Evolutionary conservation across 2,797 vertebrate species (phyloP).

Genomic region (Falco rusticolus): DNA sequence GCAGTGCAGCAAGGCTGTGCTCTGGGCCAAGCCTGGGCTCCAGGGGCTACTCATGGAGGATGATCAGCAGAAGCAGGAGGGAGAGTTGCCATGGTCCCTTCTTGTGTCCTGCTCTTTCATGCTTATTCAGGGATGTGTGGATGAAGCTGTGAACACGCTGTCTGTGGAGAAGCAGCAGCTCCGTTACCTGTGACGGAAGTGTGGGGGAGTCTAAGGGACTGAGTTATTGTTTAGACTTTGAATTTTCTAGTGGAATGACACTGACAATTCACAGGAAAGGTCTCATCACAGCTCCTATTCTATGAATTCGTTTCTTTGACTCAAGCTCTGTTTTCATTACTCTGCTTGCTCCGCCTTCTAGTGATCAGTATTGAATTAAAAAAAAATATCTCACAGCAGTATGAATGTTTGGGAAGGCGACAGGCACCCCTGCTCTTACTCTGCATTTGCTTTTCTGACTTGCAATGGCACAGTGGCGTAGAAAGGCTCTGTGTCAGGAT

Average conservation of each 20-base stretch:
- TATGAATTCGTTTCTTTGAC: not conserved
- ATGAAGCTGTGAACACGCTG: not conserved
- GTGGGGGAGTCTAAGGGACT: not conserved
- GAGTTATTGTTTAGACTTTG: not conserved
- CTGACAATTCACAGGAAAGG: not conserved
- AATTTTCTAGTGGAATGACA: not conserved
- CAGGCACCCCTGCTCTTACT: not conserved
- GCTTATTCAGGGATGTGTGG: not conserved
- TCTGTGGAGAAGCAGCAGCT: not conserved
- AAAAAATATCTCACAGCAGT: not conserved
- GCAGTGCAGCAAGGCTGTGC: not conserved
- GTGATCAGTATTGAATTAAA: not conserved
- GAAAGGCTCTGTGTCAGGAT: not conserved
- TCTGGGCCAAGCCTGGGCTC: not conserved
- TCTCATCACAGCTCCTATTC: not conserved
- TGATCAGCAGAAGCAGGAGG: not conserved
- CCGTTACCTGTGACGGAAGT: not conserved
- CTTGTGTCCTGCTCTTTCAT: not conserved
- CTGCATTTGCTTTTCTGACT: not conserved
- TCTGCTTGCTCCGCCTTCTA: not conserved
- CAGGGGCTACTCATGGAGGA: fast-evolving
- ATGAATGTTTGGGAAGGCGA: not conserved
- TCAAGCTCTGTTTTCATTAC: not conserved
- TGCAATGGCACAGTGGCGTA: not conserved
- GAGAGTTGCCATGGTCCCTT: not conserved